These are phyloP conservation scores for Oegoconia quadripuncta DNA, from an alignment of 2,888 invertebrate species.

Conservation along the genomic window DNA sequence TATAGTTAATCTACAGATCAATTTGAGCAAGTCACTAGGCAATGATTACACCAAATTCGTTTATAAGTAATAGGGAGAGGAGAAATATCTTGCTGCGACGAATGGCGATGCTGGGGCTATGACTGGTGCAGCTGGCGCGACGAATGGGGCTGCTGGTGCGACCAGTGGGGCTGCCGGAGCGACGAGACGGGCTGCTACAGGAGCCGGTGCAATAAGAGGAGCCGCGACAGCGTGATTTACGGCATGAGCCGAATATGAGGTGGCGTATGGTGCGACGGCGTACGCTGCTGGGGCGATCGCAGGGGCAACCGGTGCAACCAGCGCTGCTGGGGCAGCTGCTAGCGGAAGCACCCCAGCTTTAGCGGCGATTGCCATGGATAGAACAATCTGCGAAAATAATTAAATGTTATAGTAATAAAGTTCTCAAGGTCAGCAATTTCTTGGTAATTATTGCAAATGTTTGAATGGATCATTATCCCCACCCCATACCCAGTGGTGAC, in stretches of 20 bases:
- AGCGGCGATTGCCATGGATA: slow-evolving; percentile 54
- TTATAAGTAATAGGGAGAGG: slow-evolving; percentile 60
- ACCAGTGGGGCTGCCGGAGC: slow-evolving; percentile 28
- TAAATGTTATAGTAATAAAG: neutral
- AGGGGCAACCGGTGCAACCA: slow-evolving; percentile 75
- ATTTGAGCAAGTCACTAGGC: slow-evolving; percentile 72
- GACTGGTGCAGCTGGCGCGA: slow-evolving; percentile 18
- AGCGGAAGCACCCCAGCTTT: slow-evolving; percentile 55
- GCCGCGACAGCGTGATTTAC: slow-evolving; percentile 87
- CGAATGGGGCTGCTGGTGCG: slow-evolving; percentile 15
- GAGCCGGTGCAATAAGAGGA: slow-evolving; percentile 75
- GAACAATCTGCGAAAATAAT: slow-evolving; percentile 50
- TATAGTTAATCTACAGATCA: slow-evolving; percentile 29
- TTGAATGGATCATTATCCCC: too few species aligned
- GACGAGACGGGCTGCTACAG: slow-evolving; percentile 23
- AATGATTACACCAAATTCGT: slow-evolving; percentile 68
- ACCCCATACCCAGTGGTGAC: too few species aligned
- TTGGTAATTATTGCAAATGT: too few species aligned
- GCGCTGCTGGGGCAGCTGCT: slow-evolving; percentile 70
- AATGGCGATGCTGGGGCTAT: slow-evolving; percentile 26
- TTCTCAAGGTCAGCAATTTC: too few species aligned
- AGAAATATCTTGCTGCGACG: slow-evolving; percentile 41
- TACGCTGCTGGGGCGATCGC: slow-evolving; percentile 80
- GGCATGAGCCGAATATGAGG: slow-evolving; percentile 86
- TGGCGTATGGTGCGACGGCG: slow-evolving; percentile 85